These are phyloP conservation scores for Adoxophyes honmai DNA, from an alignment of 1,140 invertebrate genomes.

Conservation along the genomic window DNA sequence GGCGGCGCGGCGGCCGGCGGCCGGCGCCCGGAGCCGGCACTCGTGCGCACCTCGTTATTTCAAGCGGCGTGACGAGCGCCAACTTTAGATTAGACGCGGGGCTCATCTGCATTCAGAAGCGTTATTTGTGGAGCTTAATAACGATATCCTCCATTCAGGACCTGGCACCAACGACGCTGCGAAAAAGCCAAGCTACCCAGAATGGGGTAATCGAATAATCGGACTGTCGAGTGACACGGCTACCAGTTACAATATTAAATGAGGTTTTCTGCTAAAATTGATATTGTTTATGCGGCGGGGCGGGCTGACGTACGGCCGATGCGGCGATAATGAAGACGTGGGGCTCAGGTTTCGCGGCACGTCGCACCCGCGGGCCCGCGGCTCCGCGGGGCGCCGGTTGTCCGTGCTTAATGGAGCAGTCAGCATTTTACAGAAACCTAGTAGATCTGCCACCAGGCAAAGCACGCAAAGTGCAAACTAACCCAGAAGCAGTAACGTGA, in stretches of 20 bases:
- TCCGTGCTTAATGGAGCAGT: too few relatives aligned
- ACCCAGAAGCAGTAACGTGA: too few relatives aligned
- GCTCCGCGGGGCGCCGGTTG: background rate
- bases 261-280: constrained; percentile 31
- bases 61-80: constrained; percentile 47
- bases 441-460: too few relatives aligned
- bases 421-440: too few relatives aligned
- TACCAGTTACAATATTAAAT: constrained; percentile 21
- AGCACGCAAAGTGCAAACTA: too few relatives aligned
- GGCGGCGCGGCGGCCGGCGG: constrained; percentile 15
- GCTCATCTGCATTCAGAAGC: constrained; percentile 56
- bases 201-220: too few relatives aligned
- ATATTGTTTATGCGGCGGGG: constrained; percentile 31
- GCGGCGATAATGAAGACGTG: constrained; percentile 46
- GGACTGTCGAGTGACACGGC: background rate
- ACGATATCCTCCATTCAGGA: constrained; percentile 49
- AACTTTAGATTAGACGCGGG: constrained; percentile 60
- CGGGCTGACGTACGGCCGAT: constrained; percentile 31
- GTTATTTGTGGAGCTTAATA: constrained; percentile 57
- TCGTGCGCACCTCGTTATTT: constrained; percentile 58
- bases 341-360: constrained; percentile 41
- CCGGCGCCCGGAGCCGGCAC: constrained; percentile 46
- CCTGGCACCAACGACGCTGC: constrained; percentile 15
- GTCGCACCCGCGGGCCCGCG: constrained; percentile 26
- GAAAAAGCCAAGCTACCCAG: too few relatives aligned